Base-by-base conservation (phyloP, 2,797 vertebrate species). In the Bufotes viridis region DNA sequence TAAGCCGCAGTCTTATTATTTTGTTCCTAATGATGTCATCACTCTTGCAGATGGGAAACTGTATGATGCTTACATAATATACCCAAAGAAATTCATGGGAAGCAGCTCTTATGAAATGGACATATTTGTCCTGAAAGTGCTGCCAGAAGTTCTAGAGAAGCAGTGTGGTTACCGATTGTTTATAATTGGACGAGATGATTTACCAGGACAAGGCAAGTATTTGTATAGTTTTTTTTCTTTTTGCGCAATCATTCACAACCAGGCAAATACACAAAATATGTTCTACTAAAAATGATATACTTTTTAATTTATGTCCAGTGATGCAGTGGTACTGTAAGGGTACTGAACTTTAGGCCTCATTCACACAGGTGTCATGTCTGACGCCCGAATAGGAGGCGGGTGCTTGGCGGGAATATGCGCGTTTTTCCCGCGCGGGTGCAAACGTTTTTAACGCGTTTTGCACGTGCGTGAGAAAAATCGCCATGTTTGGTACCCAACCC, bases 141-240 rank as follows among this genome's bases (percentile, higher is more conserved):
- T 99, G 13, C 97, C 97, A 0, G 91, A 95, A 61, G 96, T 98
- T 86, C 91, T 99, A 91, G 98, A 99, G 91, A 94, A 92, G 14
- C 91, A 94, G 2, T 98, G 96, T 81, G 96, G 96, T 81, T 98
- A 97, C 92, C 96, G 94, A 80, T 94, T 99, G 26, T 98, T 98
- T 90, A 97, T 99, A 89, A 90, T 95, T 17, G 96, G 96, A 90
- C 96, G 97, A 9, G 96, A 99, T 91, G 95, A 96, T 84, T 90
- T 95, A 85, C 96, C 96, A 0, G 98, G 98, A 82, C 93, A 97
- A 95, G 97, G 98, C 98, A 93, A 91, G 93, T 81, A 79, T 80
- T 42, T 58, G 7, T 20, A 24, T 7, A 53, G 20, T 7, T 55
- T 55, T 1, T 75, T 74, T 34, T 24, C 2, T 13, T 67, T 26